A percentile compares a stretch with the other conserved stretches of the same genome.
phyloP scores from a whole-genome alignment of 2,888 invertebrate species.

The Drosophila phalerata region DNA sequence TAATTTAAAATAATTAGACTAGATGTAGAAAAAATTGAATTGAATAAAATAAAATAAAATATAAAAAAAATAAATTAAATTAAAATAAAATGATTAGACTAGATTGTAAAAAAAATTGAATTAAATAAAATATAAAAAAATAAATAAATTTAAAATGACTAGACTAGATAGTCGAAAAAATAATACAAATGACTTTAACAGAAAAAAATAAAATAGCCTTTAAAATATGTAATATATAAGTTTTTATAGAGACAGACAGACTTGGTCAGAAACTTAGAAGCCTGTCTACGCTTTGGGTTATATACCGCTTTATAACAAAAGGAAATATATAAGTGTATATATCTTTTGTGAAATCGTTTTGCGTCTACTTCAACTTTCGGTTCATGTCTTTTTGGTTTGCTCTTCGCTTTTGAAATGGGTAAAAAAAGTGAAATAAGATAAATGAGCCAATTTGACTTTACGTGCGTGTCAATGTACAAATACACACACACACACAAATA shows the following conservation, averaged over 20 bases:
- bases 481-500: background rate
- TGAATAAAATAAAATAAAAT: too few species aligned
- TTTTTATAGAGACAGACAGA: background rate
- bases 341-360: constrained; percentile 23
- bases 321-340: background rate
- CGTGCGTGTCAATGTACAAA: constrained; percentile 35
- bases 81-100: too few species aligned
- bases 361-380: background rate
- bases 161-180: too few species aligned
- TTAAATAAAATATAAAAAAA: too few species aligned
- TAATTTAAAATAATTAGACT: too few species aligned
- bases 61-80: too few species aligned
- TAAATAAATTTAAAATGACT: too few species aligned
- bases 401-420: constrained; percentile 49
- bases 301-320: background rate
- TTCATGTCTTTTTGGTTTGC: constrained; percentile 1
- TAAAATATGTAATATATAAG: too few species aligned
- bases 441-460: constrained; percentile 68
- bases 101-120: too few species aligned
- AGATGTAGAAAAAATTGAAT: too few species aligned
- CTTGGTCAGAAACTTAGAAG: background rate
- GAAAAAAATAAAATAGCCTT: too few species aligned
- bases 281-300: background rate
- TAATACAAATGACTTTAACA: too few species aligned
- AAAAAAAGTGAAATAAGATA: constrained; percentile 70